Conservation (phyloP, 2,888 invertebrate species). For the Thyatira batis region DNA sequence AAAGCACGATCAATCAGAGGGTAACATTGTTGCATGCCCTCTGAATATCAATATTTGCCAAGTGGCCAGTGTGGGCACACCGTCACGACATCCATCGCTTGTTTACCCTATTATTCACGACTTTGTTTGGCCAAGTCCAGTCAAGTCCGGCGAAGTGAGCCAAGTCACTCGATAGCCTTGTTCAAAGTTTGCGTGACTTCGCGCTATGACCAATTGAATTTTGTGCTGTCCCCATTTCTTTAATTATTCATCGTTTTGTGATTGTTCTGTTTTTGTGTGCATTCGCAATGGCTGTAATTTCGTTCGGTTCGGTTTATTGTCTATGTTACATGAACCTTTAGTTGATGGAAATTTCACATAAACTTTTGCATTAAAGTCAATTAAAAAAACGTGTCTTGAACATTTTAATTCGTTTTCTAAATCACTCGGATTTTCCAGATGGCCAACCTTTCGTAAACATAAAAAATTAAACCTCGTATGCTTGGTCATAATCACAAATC, state of each 20-base stretch:
- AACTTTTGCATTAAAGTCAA: too few species aligned
- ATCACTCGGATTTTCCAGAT: conserved; percentile 4
- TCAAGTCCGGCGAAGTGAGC: conserved; percentile 39
- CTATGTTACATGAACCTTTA: neutral
- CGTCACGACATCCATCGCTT: conserved; percentile 60
- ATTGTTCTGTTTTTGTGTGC: conserved; percentile 14
- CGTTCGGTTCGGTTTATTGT: neutral
- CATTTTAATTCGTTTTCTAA: neutral
- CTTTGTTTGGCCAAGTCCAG: conserved; percentile 61
- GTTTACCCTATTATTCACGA: conserved; percentile 76
- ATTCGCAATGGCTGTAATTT: neutral
- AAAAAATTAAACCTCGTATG: conserved; percentile 41
- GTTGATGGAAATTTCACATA: too few species aligned
- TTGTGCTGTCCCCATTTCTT: conserved; percentile 34
- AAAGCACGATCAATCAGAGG: conserved; percentile 76
- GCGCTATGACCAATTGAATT: conserved; percentile 61
- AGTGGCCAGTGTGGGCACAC: conserved; percentile 46
- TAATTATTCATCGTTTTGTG: conserved; percentile 41
- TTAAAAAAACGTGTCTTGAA: too few species aligned
- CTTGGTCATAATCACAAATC: conserved; percentile 67
- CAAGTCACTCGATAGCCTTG: conserved; percentile 26
- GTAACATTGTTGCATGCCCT: conserved; percentile 59
- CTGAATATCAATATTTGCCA: conserved; percentile 68
- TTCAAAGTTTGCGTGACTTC: conserved; percentile 68
- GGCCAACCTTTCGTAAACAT: conserved; percentile 38